Percentiles rank a stretch among this genome's conserved stretches.
Evolutionary conservation across 2,113 vertebrate genomes (phyloP).

Genomic region (Leuciscus idus): DNA sequence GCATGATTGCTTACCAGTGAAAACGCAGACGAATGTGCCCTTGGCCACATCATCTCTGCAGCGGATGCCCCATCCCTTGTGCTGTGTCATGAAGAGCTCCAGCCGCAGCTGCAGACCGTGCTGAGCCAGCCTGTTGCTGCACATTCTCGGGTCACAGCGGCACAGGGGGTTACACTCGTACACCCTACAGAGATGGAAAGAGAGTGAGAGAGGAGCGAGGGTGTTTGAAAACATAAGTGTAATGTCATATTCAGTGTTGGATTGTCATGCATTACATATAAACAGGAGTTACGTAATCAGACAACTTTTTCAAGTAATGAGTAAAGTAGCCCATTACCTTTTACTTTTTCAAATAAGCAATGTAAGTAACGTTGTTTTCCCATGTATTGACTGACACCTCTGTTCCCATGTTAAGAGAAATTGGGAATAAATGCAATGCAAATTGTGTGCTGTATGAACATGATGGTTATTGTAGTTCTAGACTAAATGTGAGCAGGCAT

Average conservation of each 20-base stretch:
- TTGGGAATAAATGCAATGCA: no score
- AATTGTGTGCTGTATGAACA: no score
- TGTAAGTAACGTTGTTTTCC: no score
- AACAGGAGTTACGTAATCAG: no score
- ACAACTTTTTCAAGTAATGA: no score
- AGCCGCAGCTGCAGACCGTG: slow-evolving; percentile 86
- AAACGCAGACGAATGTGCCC: slow-evolving; percentile 88
- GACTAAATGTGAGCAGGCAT: no score
- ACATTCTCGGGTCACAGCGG: slow-evolving; percentile 82
- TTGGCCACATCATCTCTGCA: slow-evolving; percentile 86
- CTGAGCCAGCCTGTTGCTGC: slow-evolving; percentile 87
- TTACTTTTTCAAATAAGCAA: no score
- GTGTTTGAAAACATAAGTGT: neutral
- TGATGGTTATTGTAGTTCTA: no score
- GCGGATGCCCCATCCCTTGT: slow-evolving; percentile 90
- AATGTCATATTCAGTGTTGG: neutral
- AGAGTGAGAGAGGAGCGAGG: neutral
- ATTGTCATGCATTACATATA: no score
- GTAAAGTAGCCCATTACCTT: no score
- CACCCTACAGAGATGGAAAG: slow-evolving; percentile 68
- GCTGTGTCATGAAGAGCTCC: slow-evolving; percentile 88
- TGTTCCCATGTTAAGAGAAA: no score
- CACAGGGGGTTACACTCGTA: slow-evolving; percentile 88
- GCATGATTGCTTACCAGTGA: slow-evolving; percentile 75
- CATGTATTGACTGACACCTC: no score